phyloP scores from a whole-genome alignment of 2,113 vertebrate genomes.

The Lagenorhynchus albirostris region DNA sequence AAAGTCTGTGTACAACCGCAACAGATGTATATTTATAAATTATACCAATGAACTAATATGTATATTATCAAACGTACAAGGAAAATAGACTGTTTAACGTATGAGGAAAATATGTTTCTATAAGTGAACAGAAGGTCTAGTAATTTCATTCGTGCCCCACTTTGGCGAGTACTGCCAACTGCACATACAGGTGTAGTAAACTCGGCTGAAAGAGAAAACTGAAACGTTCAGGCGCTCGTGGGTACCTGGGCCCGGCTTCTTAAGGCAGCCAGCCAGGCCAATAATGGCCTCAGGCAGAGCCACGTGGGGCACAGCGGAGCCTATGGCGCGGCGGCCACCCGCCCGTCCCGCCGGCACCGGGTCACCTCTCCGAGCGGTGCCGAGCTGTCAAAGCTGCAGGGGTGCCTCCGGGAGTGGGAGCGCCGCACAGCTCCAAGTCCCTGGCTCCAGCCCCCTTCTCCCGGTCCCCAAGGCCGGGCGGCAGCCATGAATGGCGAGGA shows the following conservation, averaged over 20 bases:
- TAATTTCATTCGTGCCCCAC: background rate
- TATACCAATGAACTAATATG: background rate
- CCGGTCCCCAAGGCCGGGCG: background rate
- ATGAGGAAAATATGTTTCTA: background rate
- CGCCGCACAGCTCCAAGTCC: conserved; percentile 35
- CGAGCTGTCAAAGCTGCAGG: conserved; percentile 82
- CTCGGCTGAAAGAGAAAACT: background rate
- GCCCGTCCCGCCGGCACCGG: conserved; percentile 23
- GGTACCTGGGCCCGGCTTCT: conserved; percentile 54
- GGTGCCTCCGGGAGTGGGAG: conserved; percentile 30
- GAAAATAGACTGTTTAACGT: background rate
- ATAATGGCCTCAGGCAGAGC: conserved; percentile 65
- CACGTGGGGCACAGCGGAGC: conserved; percentile 80
- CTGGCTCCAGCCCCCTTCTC: conserved; percentile 38
- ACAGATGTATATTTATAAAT: background rate
- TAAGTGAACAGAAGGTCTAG: background rate
- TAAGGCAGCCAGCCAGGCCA: conserved; percentile 67
- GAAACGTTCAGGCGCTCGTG: conserved; percentile 21
- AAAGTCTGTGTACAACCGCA: background rate
- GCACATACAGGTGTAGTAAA: background rate
- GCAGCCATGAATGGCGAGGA: conserved; percentile 94
- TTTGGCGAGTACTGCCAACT: background rate
- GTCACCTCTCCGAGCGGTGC: conserved; percentile 36
- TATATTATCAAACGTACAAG: background rate
- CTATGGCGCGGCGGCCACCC: conserved; percentile 75